phyloP scores from a whole-genome alignment of 2,888 invertebrate genomes.

The Lamproptera curius region DNA sequence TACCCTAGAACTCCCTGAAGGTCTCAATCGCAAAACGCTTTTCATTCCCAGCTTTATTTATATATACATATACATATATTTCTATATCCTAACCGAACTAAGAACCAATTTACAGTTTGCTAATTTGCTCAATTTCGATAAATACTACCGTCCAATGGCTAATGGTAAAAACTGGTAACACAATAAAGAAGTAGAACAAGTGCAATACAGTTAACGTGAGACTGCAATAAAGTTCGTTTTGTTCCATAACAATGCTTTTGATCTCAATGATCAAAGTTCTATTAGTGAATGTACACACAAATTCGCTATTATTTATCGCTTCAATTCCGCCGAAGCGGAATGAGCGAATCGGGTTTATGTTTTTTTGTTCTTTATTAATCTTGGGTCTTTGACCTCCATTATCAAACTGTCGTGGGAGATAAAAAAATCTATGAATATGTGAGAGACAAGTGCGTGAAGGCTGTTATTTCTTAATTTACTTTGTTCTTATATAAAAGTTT shows the following conservation, averaged over 20 bases:
- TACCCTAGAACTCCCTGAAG: constrained; percentile 12
- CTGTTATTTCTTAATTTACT: background rate
- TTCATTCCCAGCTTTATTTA: too few relatives aligned
- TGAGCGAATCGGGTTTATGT: constrained; percentile 21
- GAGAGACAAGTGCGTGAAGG: constrained; percentile 2
- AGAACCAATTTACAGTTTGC: too few relatives aligned
- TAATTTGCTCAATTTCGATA: background rate
- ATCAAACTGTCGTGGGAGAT: constrained; percentile 20
- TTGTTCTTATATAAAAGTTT: too few relatives aligned
- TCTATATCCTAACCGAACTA: too few relatives aligned
- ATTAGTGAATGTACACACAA: constrained; percentile 13
- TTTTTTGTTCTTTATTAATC: constrained; percentile 22
- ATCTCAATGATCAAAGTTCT: constrained; percentile 2
- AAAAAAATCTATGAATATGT: constrained; percentile 14
- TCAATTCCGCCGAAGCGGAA: constrained; percentile 11
- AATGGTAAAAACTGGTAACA: too few relatives aligned
- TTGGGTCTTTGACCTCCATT: constrained; percentile 22
- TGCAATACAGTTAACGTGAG: background rate
- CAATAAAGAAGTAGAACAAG: background rate
- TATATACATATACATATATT: too few relatives aligned
- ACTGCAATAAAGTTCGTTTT: background rate
- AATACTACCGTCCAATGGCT: background rate
- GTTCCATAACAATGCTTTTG: background rate
- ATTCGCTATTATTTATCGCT: constrained; percentile 17
- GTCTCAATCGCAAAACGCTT: constrained; percentile 8